Base-by-base conservation (phyloP, 2,888 invertebrate species). In the Boloria euphrosyne region DNA sequence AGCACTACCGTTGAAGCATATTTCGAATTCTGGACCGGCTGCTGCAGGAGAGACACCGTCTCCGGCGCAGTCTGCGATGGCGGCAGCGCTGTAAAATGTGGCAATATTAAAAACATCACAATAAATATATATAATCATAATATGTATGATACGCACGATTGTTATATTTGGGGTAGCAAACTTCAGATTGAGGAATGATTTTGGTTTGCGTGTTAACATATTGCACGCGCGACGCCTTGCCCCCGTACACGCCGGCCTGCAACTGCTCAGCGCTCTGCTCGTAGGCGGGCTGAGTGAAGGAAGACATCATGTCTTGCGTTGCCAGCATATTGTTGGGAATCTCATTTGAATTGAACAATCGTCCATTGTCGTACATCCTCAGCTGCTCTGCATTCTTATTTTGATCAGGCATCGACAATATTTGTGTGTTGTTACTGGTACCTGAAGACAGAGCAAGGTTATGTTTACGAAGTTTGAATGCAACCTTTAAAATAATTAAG, bases 61-160 rank as follows among this genome's bases (percentile, higher is more conserved):
- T 92, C 92, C 18, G 92, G 92, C 22, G 92, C 92, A 14, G 90
- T 91, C 73, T 90, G 90, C n/a, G 91, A 92, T 43, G 91, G 91
- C 58, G 92, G 89, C 31, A 91, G 81, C 55, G 78, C 82, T 83
- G 75, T 4, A 27, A 44, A 52, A 57, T 4, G 54, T 38, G n/a
- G 27, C 49, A 66, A 52, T 53, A 31, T 46, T 60, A 58, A 14
- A 58, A n/a, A 58, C 14, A 10, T 3, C 1, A 47, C 16, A 31
- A 13, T 59, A 13, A 16, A 16, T 13, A 5, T 5, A 18, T 4
- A 17, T 17, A 17, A 7, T 54, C 13, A 17, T 13, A 22, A 22
- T 22, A 50, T 13, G 1, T 49, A 62, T n/a, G 16, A 59, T 51
- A 79, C 80, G 46, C 67, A 90, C 91, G 86, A 76, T 86, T 58